Conservation (phyloP, 2,113 vertebrate species). For the Ptychochromis oligacanthus region DNA sequence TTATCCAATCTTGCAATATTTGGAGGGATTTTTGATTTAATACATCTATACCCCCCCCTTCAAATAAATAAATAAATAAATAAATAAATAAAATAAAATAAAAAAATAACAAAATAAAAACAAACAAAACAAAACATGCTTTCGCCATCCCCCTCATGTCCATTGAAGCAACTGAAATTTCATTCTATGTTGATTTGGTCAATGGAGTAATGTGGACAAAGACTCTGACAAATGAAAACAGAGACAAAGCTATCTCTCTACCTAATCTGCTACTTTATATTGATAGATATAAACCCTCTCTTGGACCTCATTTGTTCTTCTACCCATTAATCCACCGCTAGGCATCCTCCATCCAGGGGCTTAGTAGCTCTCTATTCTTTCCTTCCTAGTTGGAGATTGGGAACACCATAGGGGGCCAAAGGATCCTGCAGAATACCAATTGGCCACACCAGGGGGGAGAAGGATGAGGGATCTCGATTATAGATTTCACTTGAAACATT, state of each 20-base stretch:
- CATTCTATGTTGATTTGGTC: conserved; percentile 52
- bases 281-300: conserved; percentile 78
- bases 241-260: conserved; percentile 54
- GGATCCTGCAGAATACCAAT: conserved; percentile 83
- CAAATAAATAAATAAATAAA: too few species aligned
- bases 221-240: conserved; percentile 69
- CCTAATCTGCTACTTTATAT: conserved; percentile 78
- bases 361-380: conserved; percentile 80
- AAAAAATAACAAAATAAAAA: too few species aligned
- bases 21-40: too few species aligned
- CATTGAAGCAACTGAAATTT: conserved; percentile 67
- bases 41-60: too few species aligned
- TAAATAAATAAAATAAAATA: too few species aligned
- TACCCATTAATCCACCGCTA: conserved; percentile 80
- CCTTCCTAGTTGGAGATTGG: conserved; percentile 81
- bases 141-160: neutral
- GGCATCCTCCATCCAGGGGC: conserved; percentile 78
- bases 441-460: conserved; percentile 79
- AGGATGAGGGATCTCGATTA: conserved; percentile 81
- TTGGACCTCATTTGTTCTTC: conserved; percentile 83
- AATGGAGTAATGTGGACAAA: conserved; percentile 63
- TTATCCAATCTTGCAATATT: too few species aligned
- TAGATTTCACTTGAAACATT: conserved; percentile 81
- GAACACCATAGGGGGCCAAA: conserved; percentile 78
- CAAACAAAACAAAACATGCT: conserved; percentile 34